Conservation (phyloP, 2,888 invertebrate genomes). For the Oscheius onirici region DNA sequence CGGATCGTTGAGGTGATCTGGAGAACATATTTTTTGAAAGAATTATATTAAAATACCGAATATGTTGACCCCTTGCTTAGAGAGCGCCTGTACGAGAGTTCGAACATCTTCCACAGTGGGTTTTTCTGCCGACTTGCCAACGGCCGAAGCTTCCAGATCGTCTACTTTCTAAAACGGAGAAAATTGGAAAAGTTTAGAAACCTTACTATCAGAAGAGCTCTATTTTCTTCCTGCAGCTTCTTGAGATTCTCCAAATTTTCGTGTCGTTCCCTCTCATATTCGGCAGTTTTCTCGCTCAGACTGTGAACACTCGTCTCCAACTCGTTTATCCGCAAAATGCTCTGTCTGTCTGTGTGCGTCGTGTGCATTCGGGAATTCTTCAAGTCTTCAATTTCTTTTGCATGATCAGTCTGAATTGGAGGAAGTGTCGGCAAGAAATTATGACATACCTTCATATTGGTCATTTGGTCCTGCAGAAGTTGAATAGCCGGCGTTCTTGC, state of each 20-base stretch:
- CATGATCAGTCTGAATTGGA: not conserved
- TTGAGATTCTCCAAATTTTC: constrained; percentile 39
- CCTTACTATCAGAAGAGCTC: not conserved
- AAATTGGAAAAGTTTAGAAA: no score
- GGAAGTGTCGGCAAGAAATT: not conserved
- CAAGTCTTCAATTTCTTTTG: constrained; percentile 15
- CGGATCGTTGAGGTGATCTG: constrained; percentile 20
- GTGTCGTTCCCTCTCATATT: constrained; percentile 43
- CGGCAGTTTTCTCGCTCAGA: constrained; percentile 44
- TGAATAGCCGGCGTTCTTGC: constrained; percentile 77
- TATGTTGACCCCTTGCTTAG: constrained; percentile 2
- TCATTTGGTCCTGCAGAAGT: constrained; percentile 53
- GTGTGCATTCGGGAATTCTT: constrained; percentile 7
- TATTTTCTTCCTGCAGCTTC: constrained; percentile 23
- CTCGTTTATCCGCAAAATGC: constrained; percentile 16
- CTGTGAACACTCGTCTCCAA: constrained; percentile 30
- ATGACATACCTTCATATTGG: constrained; percentile 48
- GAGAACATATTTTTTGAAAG: not conserved
- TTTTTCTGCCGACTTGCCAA: not conserved
- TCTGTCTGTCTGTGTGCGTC: not conserved
- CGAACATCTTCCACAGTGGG: not conserved
- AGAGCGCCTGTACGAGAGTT: not conserved
- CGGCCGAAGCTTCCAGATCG: not conserved
- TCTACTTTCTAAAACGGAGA: not conserved
- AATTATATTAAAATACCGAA: constrained; percentile 20